Percentiles rank a stretch among this genome's conserved stretches.
Evolutionary conservation across 35 echinoderm and acorn worm genomes (phyloP).

Genomic region (Apostichopus californicus): DNA sequence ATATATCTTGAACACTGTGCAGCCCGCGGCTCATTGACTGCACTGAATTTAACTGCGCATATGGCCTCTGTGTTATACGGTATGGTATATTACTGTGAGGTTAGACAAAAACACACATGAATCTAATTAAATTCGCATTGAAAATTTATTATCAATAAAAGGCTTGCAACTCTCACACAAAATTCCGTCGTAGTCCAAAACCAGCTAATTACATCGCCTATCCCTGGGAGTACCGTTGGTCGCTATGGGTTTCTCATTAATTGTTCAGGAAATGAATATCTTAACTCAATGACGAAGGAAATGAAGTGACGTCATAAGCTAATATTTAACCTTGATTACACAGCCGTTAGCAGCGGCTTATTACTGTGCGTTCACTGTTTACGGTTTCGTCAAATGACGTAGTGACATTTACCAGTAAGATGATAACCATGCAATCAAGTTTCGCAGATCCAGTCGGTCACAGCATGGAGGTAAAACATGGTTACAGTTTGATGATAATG

Average conservation of each 20-base stretch:
- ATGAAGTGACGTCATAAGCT: slow-evolving; percentile 33
- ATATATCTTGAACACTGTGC: no score
- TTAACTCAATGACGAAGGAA: slow-evolving; percentile 28
- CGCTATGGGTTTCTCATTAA: neutral
- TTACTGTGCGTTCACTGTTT: neutral
- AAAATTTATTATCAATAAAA: neutral
- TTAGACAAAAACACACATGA: neutral
- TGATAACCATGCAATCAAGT: no score
- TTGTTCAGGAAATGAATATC: slow-evolving; percentile 45
- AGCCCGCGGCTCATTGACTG: no score
- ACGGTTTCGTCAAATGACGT: neutral
- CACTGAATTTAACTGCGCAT: no score
- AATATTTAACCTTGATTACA: slow-evolving; percentile 20
- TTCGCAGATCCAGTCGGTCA: no score
- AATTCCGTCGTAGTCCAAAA: neutral
- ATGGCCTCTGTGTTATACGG: no score
- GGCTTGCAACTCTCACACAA: neutral
- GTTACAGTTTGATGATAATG: no score
- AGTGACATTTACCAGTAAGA: neutral
- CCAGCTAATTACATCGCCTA: neutral
- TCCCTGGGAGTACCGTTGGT: neutral
- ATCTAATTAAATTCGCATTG: neutral
- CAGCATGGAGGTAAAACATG: no score
- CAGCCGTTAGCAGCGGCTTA: neutral
- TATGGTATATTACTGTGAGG: no score